phyloP scores from a whole-genome alignment of 2,113 vertebrate genomes.

The Cichladusa arquata region DNA sequence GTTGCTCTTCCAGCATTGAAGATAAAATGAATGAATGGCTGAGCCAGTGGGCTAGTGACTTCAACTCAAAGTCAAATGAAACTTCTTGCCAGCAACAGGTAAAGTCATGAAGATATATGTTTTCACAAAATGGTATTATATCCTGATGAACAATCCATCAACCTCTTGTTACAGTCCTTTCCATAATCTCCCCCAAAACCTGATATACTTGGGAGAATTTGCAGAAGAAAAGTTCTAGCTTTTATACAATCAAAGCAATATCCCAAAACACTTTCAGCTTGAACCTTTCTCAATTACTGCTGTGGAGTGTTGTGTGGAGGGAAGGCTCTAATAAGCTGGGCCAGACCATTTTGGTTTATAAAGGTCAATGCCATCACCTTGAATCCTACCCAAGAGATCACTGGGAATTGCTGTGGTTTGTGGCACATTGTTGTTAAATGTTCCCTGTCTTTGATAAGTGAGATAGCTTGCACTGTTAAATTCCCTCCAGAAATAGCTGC shows the following conservation, averaged over 20 bases:
- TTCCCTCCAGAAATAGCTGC: slow-evolving; percentile 44
- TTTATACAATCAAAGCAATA: not conserved
- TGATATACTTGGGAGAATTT: not conserved
- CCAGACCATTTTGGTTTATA: slow-evolving; percentile 9
- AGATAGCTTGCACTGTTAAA: not conserved
- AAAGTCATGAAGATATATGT: not conserved
- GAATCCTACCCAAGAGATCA: slow-evolving; percentile 12
- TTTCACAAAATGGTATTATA: not conserved
- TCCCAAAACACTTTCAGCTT: not conserved
- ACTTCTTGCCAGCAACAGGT: not conserved
- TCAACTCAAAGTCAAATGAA: not conserved
- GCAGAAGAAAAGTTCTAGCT: not conserved
- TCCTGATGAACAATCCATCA: not conserved
- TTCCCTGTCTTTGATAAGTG: slow-evolving; percentile 23
- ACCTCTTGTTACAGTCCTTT: not conserved
- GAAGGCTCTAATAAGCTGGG: not conserved
- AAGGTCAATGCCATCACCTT: slow-evolving; percentile 41
- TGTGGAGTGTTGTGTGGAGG: not conserved
- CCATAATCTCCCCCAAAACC: not conserved
- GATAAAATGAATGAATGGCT: not conserved
- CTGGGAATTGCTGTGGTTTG: not conserved
- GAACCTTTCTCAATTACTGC: not conserved
- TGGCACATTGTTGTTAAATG: slow-evolving; percentile 10
- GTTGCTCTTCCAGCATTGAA: not conserved
- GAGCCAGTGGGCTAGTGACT: not conserved